Percentiles rank a stretch among this genome's conserved stretches.
phyloP scores from a whole-genome alignment of 2,113 vertebrate species.

The Rhinogobius similis region DNA sequence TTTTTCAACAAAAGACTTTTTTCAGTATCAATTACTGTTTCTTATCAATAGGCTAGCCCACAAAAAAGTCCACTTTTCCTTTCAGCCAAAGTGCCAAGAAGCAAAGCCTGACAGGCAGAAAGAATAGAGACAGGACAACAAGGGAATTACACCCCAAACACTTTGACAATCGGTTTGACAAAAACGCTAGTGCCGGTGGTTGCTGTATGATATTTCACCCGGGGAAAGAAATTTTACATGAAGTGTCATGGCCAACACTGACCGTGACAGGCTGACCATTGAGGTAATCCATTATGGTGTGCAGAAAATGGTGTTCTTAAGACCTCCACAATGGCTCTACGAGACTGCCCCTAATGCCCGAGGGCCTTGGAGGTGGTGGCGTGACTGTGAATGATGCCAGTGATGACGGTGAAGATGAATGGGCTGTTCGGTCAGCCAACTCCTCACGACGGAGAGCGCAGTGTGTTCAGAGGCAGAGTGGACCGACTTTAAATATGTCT shows the following conservation, averaged over 20 bases:
- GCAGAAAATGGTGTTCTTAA: conserved; percentile 46
- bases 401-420: conserved; percentile 58
- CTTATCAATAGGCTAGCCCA: conserved; percentile 7
- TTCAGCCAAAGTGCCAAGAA: conserved; percentile 24
- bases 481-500: conserved; percentile 47
- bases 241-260: conserved; percentile 63
- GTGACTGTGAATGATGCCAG: conserved; percentile 52
- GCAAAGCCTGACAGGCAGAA: conserved; percentile 22
- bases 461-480: conserved; percentile 24
- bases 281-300: conserved; percentile 61
- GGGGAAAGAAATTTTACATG: conserved; percentile 60
- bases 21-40: neutral
- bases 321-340: conserved; percentile 29
- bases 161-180: conserved; percentile 56
- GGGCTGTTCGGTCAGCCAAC: conserved; percentile 42
- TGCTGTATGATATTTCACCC: conserved; percentile 47
- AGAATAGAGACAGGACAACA: conserved; percentile 8
- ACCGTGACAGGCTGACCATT: conserved; percentile 57
- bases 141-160: conserved; percentile 42
- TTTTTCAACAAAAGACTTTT: neutral
- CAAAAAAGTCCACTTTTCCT: neutral
- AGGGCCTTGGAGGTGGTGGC: conserved; percentile 25
- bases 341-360: conserved; percentile 38
- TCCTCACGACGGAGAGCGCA: conserved; percentile 14
- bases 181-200: conserved; percentile 42